phyloP scores from a whole-genome alignment of 2,888 invertebrate species.

The Andrena minutula region DNA sequence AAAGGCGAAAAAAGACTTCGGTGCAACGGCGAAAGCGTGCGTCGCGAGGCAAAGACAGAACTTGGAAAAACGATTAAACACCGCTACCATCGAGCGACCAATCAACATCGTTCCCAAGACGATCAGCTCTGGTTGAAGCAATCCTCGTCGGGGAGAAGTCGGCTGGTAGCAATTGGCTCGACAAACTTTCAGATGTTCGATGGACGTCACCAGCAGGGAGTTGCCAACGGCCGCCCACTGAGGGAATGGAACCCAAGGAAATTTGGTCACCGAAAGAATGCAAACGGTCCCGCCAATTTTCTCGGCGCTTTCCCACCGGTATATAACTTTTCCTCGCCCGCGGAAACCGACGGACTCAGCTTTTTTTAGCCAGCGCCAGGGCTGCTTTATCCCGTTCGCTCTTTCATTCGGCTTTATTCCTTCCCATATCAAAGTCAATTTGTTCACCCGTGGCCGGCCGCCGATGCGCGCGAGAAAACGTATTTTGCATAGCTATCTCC shows the following conservation, averaged over 20 bases:
- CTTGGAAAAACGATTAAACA: slow-evolving; percentile 22
- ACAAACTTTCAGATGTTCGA: slow-evolving; percentile 28
- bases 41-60: slow-evolving; percentile 1
- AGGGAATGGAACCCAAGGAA: slow-evolving; percentile 28
- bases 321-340: slow-evolving; percentile 28
- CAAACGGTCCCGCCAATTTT: slow-evolving; percentile 47
- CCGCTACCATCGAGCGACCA: not conserved
- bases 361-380: slow-evolving; percentile 15
- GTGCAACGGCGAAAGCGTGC: not conserved
- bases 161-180: slow-evolving; percentile 27
- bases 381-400: slow-evolving; percentile 36
- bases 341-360: slow-evolving; percentile 40
- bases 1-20: not conserved
- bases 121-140: not conserved
- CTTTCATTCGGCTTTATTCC: slow-evolving; percentile 45
- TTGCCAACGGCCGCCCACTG: slow-evolving; percentile 4
- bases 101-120: slow-evolving; percentile 30
- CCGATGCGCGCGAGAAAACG: slow-evolving; percentile 55
- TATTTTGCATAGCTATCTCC: slow-evolving; percentile 71
- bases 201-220: slow-evolving; percentile 17
- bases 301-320: slow-evolving; percentile 21
- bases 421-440: slow-evolving; percentile 56
- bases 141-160: not conserved
- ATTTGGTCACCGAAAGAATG: slow-evolving; percentile 46
- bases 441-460: slow-evolving; percentile 8